These are phyloP conservation scores for Sebastes baramenuke DNA, from an alignment of 2,797 vertebrate genomes.

Conservation along the genomic window DNA sequence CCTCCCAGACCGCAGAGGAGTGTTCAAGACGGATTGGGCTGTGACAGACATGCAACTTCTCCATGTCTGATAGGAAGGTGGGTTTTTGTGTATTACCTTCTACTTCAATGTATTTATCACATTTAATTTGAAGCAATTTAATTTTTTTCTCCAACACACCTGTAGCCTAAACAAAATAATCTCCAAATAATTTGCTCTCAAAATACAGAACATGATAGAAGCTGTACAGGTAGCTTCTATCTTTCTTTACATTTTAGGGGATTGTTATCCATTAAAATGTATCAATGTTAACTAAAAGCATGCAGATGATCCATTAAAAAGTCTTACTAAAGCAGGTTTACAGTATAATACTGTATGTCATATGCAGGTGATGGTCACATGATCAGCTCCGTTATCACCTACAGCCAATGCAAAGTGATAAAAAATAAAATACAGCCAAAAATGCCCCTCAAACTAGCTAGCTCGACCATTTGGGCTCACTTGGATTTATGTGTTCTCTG, in stretches of 20 bases:
- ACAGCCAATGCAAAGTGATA: too few species aligned
- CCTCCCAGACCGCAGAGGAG: constrained; percentile 28
- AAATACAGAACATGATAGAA: background rate
- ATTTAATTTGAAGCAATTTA: background rate
- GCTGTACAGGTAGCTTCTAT: background rate
- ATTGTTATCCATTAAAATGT: background rate
- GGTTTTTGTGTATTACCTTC: too few species aligned
- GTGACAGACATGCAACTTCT: background rate
- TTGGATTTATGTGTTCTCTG: too few species aligned
- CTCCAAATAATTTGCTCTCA: background rate
- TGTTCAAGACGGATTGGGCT: background rate
- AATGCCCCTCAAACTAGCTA: background rate
- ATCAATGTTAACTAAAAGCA: background rate
- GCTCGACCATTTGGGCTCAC: too few species aligned
- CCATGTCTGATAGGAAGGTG: background rate
- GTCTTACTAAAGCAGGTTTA: background rate
- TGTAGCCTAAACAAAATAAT: background rate
- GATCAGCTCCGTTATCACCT: background rate
- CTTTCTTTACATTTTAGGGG: background rate
- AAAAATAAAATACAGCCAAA: background rate
- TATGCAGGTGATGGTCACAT: background rate
- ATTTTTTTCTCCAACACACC: background rate
- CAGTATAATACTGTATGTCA: background rate
- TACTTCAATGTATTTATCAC: background rate
- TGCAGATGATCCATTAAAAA: background rate